Evolutionary conservation across 2,797 vertebrate species (phyloP).

Genomic region (Acanthurus lineatus): DNA sequence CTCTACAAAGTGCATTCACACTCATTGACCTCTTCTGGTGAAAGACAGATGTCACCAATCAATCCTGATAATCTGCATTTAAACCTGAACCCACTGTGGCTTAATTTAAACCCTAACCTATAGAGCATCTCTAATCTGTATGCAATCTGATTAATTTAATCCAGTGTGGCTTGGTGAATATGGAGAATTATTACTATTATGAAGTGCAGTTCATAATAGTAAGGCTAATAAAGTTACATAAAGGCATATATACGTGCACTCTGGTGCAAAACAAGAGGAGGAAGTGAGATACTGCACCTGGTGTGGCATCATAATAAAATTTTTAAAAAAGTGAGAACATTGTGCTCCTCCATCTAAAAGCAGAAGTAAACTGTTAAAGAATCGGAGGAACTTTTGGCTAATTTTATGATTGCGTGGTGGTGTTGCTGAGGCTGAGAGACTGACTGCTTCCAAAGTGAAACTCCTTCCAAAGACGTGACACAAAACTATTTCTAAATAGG

Average conservation of each 20-base stretch:
- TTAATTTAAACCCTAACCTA: conserved; percentile 61
- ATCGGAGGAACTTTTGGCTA: conserved; percentile 1
- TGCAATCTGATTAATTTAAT: conserved; percentile 64
- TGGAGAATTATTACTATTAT: conserved; percentile 31
- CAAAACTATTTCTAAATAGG: no score
- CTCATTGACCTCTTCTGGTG: conserved; percentile 31
- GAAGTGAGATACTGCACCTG: neutral
- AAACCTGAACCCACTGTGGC: conserved; percentile 26
- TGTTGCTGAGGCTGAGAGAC: neutral
- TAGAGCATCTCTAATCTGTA: conserved; percentile 54
- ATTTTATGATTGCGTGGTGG: neutral
- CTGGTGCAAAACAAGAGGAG: neutral
- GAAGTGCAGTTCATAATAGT: conserved; percentile 11
- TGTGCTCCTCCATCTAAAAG: neutral
- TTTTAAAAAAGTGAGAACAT: neutral
- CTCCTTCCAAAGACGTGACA: neutral
- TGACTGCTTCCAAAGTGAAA: neutral
- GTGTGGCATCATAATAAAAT: neutral
- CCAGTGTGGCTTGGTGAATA: conserved; percentile 23
- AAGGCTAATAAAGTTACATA: conserved; percentile 22
- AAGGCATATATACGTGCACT: neutral
- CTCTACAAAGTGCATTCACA: neutral
- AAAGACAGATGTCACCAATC: conserved; percentile 12
- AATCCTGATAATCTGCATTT: conserved; percentile 52
- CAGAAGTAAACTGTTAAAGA: conserved; percentile 1